Evolutionary conservation across 2,113 vertebrate species (phyloP).

Genomic region (Boleophthalmus pectinirostris): DNA sequence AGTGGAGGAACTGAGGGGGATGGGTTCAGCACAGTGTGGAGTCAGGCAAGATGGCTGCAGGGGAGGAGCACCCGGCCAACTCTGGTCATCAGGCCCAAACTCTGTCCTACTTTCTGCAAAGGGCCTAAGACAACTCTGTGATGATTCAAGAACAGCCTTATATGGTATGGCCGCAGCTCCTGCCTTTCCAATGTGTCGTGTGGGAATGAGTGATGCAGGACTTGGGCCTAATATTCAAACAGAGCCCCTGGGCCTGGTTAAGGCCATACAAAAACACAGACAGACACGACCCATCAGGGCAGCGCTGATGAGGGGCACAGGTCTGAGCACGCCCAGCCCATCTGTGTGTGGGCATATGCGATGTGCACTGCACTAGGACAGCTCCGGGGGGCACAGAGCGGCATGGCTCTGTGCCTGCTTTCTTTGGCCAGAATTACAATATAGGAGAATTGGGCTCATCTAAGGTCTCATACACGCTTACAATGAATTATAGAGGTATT

Average conservation of each 20-base stretch:
- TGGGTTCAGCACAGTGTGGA: constrained; percentile 48
- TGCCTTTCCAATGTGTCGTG: constrained; percentile 50
- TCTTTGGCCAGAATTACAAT: not conserved
- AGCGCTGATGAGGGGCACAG: constrained; percentile 35
- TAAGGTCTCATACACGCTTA: constrained; percentile 5
- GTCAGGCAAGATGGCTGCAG: constrained; percentile 72
- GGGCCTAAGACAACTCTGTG: constrained; percentile 50
- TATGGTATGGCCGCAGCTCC: constrained; percentile 37
- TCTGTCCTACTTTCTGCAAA: constrained; percentile 74
- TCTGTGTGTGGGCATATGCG: constrained; percentile 26
- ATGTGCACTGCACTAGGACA: not conserved
- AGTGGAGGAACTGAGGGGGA: constrained; percentile 40
- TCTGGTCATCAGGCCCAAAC: constrained; percentile 70
- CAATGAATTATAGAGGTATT: constrained; percentile 3
- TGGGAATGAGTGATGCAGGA: constrained; percentile 60
- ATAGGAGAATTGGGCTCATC: not conserved
- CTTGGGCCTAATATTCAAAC: constrained; percentile 52
- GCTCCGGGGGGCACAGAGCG: constrained; percentile 1
- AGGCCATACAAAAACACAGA: constrained; percentile 24
- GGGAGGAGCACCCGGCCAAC: constrained; percentile 68
- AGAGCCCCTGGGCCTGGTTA: constrained; percentile 39
- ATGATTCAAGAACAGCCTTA: constrained; percentile 59
- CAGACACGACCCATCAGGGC: constrained; percentile 33
- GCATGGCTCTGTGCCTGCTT: constrained; percentile 9
- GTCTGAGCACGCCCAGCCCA: constrained; percentile 34